Evolutionary conservation across 2,888 invertebrate species (phyloP).

Genomic region (Loripinus fragilis): DNA sequence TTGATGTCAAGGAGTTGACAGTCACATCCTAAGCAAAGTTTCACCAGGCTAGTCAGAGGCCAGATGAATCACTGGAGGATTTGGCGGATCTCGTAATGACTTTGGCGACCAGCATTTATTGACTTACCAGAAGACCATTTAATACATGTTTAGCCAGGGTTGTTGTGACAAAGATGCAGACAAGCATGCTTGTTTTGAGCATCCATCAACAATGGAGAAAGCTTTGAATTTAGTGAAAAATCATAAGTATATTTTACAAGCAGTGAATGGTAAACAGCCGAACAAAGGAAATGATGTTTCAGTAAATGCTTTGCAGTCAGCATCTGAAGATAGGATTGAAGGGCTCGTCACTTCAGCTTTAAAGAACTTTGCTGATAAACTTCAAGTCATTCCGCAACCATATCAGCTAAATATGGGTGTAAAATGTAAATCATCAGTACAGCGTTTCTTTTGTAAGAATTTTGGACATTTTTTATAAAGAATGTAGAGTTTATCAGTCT

Average conservation of each 20-base stretch:
- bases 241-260: constrained; percentile 36
- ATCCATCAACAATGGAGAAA: too few species aligned
- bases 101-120: constrained; percentile 37
- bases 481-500: too few species aligned
- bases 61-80: constrained; percentile 30
- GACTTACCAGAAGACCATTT: constrained; percentile 35
- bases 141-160: too few species aligned
- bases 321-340: background rate
- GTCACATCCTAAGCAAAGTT: constrained; percentile 27
- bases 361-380: background rate
- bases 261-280: constrained; percentile 36
- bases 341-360: background rate
- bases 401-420: background rate
- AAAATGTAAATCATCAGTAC: background rate
- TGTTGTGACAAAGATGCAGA: too few species aligned
- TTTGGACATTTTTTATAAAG: too few species aligned
- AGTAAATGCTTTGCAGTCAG: too few species aligned
- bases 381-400: background rate
- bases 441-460: too few species aligned
- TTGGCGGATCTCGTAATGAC: constrained; percentile 42
- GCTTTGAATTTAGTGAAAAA: constrained; percentile 32
- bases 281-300: background rate
- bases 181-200: too few species aligned
- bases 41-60: too few species aligned
- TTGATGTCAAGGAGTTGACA: constrained; percentile 18